Percentiles rank a stretch among this genome's conserved stretches.
These are phyloP conservation scores for Acleris cristana DNA, from an alignment of 2,888 invertebrate genomes.

Conservation along the genomic window DNA sequence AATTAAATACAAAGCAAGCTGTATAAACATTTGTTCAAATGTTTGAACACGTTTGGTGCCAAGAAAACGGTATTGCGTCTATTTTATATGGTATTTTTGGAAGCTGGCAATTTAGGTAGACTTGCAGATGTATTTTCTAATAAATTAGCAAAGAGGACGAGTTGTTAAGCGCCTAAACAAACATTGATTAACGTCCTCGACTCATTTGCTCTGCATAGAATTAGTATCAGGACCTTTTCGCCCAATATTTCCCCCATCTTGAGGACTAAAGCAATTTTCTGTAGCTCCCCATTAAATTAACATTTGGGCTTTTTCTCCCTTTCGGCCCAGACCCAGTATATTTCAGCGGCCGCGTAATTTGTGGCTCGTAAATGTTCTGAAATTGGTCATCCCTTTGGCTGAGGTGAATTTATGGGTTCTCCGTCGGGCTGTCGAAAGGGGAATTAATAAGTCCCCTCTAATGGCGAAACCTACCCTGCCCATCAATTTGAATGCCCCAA, in stretches of 20 bases:
- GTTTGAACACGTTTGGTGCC: too few species aligned
- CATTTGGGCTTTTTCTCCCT: slow-evolving; percentile 79
- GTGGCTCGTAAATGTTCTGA: slow-evolving; percentile 84
- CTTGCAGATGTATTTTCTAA: not conserved
- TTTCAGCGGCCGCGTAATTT: slow-evolving; percentile 83
- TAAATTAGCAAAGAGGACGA: slow-evolving; percentile 25
- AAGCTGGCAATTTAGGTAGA: too few species aligned
- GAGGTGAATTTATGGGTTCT: slow-evolving; percentile 83
- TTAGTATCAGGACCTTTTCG: slow-evolving; percentile 74
- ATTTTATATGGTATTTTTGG: too few species aligned
- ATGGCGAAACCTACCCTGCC: slow-evolving; percentile 83
- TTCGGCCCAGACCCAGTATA: slow-evolving; percentile 75
- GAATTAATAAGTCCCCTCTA: slow-evolving; percentile 84
- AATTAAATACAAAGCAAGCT: too few species aligned
- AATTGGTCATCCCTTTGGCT: slow-evolving; percentile 84
- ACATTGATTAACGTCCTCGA: slow-evolving; percentile 72
- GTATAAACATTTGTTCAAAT: too few species aligned
- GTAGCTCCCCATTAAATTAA: slow-evolving; percentile 82
- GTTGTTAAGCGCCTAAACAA: slow-evolving; percentile 62
- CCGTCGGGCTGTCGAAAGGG: slow-evolving; percentile 83
- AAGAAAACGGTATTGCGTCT: too few species aligned
- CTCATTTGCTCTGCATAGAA: slow-evolving; percentile 80
- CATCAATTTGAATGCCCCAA: slow-evolving; percentile 83
- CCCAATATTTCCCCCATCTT: slow-evolving; percentile 74
- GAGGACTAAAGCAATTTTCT: slow-evolving; percentile 76